Evolutionary conservation across 2,888 invertebrate genomes (phyloP), one percentile per base, ranked within the genome.

Genomic region (Biston stratarius): DNA sequence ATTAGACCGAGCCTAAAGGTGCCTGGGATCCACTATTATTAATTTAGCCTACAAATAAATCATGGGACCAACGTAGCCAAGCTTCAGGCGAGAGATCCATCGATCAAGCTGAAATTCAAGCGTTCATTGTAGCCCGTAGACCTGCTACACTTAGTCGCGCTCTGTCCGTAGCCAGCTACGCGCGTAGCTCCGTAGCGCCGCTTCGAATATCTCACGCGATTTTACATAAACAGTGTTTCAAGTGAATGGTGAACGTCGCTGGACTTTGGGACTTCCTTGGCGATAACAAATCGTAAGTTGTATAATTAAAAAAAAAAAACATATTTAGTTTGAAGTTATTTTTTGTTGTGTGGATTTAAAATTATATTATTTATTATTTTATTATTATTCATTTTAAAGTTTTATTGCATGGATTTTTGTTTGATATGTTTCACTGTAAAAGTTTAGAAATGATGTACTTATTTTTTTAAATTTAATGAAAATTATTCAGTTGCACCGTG

Each of bases 101-200:
- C 83, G 83, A 83, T 83, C 84, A 83, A 76, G 57, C 57, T 47
- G 63, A 64, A 64, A 44, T 38, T 60, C 67, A 66, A 74, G 40
- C 64, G 59, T 12, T 49, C 38, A 47, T 36, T 38, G 71, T 63
- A 72, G 72, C 67, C 38, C 70, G 79, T 78, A 78, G 74, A 69
- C 77, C 55, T 9, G 62, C 67, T 51, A 60, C 56, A 61, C 48
- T 66, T 88, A 91, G 91, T 91, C 85, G 84, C 76, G 82, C 77
- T 79, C 77, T 76, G 81, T 64, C 77, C 85, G 87, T 87, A 89
- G 91, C 77, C 73, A 74, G 83, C 86, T 87, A 86, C 91, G 84
- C 69, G 56, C 65, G 90, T 90, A 86, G 84, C 83, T 53, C 71
- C 79, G 77, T 81, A 82, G 75, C 77, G 36, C 49, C 14, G 74